Base-by-base conservation (phyloP, 2,113 vertebrate genomes). In the Colinus virginianus region DNA sequence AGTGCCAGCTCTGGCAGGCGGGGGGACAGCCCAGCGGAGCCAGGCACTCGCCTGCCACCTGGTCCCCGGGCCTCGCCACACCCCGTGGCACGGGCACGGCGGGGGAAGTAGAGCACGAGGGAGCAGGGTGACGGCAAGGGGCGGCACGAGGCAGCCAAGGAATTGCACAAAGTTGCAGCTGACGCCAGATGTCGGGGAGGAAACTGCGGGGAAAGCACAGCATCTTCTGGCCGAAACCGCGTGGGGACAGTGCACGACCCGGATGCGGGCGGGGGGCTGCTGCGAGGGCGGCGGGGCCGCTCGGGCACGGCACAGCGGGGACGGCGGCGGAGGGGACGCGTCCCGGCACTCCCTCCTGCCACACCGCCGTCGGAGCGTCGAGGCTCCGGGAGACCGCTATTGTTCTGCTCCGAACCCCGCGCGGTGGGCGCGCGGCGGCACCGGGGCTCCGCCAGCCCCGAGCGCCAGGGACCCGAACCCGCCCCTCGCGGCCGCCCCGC, bases 31-130 rank as follows among this genome's bases (percentile, higher is more conserved):
- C 28, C 77, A 38, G 26, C 68, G 30, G 26, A 21, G 2, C 5
- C 53, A 18, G 3, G 38, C 17, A 20, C 9, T 19, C 21, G 2
- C 55, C 66, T 93, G 67, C 55, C 68, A 86, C 46, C 82, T 91
- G 89, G 56, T 68, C 51, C 63, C 59, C 61, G 76, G 12, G 3
- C 36, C 43, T 20, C 0, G 0, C 7, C 0, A 0, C 46, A 59
- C 43, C 46, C 51, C 42, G 28, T 0, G 0, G 14, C 76, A 70
- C 76, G 59, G 32, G 40, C 62, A 63, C 48, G 26, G n/a, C 0
- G 1, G 1, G 8, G 6, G 4, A 3, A 12, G n/a, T 4, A 1
- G 51, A 81, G 56, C 13, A 45, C 42, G 66, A 34, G 45, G 66
- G 28, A 48, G 21, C 36, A 56, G 25, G 62, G 43, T 0, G 2